These are phyloP conservation scores for Lithophane socia DNA, from an alignment of 2,888 invertebrate species.

Conservation along the genomic window DNA sequence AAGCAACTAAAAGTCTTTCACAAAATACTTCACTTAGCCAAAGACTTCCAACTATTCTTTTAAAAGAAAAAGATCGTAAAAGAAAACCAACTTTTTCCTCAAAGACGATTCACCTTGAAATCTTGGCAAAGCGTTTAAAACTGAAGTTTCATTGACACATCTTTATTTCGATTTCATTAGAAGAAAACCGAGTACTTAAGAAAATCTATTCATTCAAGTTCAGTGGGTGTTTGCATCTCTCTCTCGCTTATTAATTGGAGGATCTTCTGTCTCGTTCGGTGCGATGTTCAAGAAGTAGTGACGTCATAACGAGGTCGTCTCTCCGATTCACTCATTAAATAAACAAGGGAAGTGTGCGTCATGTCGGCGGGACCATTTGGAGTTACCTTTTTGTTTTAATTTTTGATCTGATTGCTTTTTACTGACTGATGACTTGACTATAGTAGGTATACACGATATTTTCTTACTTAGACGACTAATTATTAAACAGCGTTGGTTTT, in stretches of 20 bases:
- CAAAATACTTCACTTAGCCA: slow-evolving; percentile 24
- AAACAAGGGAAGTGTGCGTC: slow-evolving; percentile 83
- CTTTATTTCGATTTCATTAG: slow-evolving; percentile 83
- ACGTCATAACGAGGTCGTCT: slow-evolving; percentile 89
- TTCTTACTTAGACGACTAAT: background rate
- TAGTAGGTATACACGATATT: background rate
- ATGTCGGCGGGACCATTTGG: slow-evolving; percentile 59
- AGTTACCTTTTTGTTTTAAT: background rate
- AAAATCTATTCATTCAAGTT: slow-evolving; percentile 85
- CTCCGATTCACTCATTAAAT: slow-evolving; percentile 89
- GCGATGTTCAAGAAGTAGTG: slow-evolving; percentile 80
- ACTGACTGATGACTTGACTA: background rate
- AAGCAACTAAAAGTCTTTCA: slow-evolving; percentile 14
- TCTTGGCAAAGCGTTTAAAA: slow-evolving; percentile 62
- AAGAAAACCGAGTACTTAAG: slow-evolving; percentile 77
- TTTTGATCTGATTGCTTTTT: background rate
- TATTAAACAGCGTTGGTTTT: background rate
- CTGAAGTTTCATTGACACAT: slow-evolving; percentile 74
- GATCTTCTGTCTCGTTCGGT: slow-evolving; percentile 74
- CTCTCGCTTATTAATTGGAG: slow-evolving; percentile 64
- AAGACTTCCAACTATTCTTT: slow-evolving; percentile 27
- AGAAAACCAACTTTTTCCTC: slow-evolving; percentile 38
- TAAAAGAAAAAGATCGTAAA: slow-evolving; percentile 45
- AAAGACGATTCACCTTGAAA: slow-evolving; percentile 68
- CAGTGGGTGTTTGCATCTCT: slow-evolving; percentile 75